These are phyloP conservation scores for Pipra filicauda DNA, from an alignment of 2,113 vertebrate species.

Conservation along the genomic window DNA sequence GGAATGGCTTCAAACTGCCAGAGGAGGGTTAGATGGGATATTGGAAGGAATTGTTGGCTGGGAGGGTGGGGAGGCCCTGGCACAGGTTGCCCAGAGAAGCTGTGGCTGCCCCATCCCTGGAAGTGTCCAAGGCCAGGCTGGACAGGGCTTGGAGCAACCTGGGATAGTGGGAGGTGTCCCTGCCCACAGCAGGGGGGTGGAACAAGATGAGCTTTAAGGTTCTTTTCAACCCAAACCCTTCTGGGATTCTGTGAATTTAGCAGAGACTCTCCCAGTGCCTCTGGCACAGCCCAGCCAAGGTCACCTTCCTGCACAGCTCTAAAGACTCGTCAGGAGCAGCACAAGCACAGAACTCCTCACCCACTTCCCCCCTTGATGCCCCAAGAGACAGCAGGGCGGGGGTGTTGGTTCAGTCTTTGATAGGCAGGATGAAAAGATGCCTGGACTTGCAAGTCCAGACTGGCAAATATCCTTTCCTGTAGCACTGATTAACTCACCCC, in stretches of 20 bases:
- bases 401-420: background rate
- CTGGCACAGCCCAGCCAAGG: background rate
- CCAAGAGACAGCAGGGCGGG: background rate
- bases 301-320: background rate
- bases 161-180: background rate
- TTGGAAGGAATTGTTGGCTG: background rate
- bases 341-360: background rate
- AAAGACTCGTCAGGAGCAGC: background rate
- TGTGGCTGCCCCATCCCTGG: background rate
- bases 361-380: accelerated
- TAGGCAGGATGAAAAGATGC: background rate
- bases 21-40: background rate
- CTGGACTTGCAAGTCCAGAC: background rate
- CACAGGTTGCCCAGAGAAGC: background rate
- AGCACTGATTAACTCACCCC: background rate
- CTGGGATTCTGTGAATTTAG: background rate
- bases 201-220: background rate
- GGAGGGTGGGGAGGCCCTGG: background rate
- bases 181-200: background rate
- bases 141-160: background rate
- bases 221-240: background rate
- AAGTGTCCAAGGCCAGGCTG: background rate
- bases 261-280: background rate
- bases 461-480: background rate
- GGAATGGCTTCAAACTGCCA: background rate